Conservation (phyloP, 2,113 vertebrate species). For the Numida meleagris region DNA sequence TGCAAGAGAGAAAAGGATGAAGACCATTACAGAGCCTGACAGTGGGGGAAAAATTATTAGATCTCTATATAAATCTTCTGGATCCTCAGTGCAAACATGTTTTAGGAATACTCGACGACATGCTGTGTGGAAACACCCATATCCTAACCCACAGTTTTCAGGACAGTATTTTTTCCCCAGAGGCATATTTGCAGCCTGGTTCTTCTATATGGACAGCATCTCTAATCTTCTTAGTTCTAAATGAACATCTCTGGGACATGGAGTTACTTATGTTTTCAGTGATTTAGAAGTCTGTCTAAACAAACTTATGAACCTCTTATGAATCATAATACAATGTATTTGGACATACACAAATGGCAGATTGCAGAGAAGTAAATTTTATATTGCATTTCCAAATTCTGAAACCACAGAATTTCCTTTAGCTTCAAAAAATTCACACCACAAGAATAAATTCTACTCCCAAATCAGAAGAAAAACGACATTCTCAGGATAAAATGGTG, state of each 20-base stretch:
- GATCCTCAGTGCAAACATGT: background rate
- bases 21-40: background rate
- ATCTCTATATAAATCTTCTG: background rate
- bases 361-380: background rate
- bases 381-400: background rate
- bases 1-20: background rate
- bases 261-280: background rate
- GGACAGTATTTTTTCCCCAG: background rate
- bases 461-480: background rate
- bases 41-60: background rate
- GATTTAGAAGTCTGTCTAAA: background rate
- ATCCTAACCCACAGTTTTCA: background rate
- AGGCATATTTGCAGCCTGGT: background rate
- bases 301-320: rapidly evolving
- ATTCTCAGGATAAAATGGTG: background rate
- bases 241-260: background rate
- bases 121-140: background rate
- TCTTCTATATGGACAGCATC: background rate
- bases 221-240: background rate
- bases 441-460: background rate
- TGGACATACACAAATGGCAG: background rate
- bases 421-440: background rate
- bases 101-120: background rate
- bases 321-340: rapidly evolving
- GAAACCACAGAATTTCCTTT: background rate